Conservation (phyloP, 2,888 invertebrate genomes). For the Drosophila differens region DNA sequence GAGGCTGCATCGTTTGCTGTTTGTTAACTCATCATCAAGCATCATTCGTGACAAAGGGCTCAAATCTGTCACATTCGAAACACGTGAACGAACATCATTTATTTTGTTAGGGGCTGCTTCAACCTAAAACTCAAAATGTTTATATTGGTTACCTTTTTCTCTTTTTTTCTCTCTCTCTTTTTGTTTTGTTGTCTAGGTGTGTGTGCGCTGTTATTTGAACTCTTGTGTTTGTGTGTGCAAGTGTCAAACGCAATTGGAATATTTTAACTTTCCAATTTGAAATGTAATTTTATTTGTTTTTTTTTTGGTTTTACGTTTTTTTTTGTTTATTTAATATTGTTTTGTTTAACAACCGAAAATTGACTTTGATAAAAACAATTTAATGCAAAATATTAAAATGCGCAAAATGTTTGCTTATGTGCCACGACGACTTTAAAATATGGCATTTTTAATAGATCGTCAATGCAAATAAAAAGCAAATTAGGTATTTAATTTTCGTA, state of each 20-base stretch:
- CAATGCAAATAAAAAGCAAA: background rate
- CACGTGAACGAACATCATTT: conserved; percentile 76
- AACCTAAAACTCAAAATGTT: conserved; percentile 61
- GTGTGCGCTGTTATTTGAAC: conserved; percentile 26
- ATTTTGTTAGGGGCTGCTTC: conserved; percentile 55
- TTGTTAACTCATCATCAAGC: conserved; percentile 78
- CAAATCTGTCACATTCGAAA: conserved; percentile 80
- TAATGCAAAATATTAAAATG: conserved; percentile 30
- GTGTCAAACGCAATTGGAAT: conserved; percentile 72
- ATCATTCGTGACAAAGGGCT: conserved; percentile 80
- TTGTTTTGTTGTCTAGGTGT: conserved; percentile 34
- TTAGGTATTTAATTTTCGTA: background rate
- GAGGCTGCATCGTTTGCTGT: conserved; percentile 58
- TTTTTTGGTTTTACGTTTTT: conserved; percentile 8
- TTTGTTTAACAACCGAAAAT: conserved; percentile 26
- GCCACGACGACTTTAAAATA: background rate
- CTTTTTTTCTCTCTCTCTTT: conserved; percentile 24
- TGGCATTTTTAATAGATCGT: conserved; percentile 12
- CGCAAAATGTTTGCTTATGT: conserved; percentile 38
- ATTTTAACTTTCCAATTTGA: conserved; percentile 66
- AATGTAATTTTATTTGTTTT: conserved; percentile 57
- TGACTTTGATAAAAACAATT: conserved; percentile 59
- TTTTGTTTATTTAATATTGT: conserved; percentile 2
- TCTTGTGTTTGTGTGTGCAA: conserved; percentile 22
- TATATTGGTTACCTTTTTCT: conserved; percentile 39